Evolutionary conservation across 2,888 invertebrate species (phyloP).

Genomic region (Ischnura elegans): DNA sequence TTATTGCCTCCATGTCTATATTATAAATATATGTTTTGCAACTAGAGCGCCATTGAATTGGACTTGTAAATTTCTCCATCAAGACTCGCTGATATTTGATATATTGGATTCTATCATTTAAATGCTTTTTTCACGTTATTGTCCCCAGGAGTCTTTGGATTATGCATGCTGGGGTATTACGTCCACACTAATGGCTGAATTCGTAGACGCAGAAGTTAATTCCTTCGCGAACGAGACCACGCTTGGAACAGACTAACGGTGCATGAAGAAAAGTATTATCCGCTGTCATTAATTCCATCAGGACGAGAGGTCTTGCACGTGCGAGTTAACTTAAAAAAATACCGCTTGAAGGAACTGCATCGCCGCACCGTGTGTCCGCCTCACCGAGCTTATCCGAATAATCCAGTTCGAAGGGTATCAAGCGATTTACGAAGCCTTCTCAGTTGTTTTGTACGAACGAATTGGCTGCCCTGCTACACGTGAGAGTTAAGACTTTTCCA

Average conservation of each 20-base stretch:
- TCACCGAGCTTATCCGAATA: background rate
- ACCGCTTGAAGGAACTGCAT: background rate
- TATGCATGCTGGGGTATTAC: background rate
- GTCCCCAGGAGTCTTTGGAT: no score
- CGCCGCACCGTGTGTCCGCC: background rate
- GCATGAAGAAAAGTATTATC: background rate
- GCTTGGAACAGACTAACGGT: background rate
- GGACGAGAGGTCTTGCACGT: background rate
- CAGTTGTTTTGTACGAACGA: background rate
- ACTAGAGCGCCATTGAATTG: no score
- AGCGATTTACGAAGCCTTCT: background rate
- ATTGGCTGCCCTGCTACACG: background rate
- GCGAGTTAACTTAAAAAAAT: background rate
- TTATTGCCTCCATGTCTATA: no score
- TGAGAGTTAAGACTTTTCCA: background rate
- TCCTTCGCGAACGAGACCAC: background rate
- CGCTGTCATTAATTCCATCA: background rate
- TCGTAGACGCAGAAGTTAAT: background rate
- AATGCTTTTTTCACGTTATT: no score
- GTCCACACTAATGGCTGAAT: no score
- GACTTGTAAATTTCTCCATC: no score
- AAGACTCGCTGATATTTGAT: no score
- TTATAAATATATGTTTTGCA: no score
- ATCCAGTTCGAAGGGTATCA: conserved; percentile 1
- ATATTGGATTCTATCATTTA: no score